Evolutionary conservation across 2,797 vertebrate species (phyloP).

Genomic region (Danio jaintianensis): DNA sequence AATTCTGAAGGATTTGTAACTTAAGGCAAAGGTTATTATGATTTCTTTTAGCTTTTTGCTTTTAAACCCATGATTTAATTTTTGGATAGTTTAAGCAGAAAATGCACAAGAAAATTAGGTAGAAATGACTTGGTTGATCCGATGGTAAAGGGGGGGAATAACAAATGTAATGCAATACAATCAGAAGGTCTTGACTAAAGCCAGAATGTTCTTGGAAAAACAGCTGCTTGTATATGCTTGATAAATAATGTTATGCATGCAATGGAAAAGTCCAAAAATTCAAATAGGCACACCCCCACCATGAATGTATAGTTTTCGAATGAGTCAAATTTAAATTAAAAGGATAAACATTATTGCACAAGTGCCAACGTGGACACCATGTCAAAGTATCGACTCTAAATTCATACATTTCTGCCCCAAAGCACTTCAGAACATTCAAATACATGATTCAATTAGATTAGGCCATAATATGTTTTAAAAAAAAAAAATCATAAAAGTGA

Average conservation of each 20-base stretch:
- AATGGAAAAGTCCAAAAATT: constrained; percentile 57
- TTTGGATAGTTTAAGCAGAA: constrained; percentile 56
- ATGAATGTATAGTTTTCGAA: constrained; percentile 28
- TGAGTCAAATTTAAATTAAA: constrained; percentile 75
- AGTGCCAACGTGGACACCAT: constrained; percentile 77
- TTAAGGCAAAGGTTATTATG: constrained; percentile 51
- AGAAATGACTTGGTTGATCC: constrained; percentile 78
- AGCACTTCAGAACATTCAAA: constrained; percentile 72
- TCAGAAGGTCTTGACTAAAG: constrained; percentile 80
- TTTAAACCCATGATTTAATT: constrained; percentile 67
- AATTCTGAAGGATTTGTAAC: constrained; percentile 9
- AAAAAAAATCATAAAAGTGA: constrained; percentile 54
- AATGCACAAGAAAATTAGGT: constrained; percentile 72
- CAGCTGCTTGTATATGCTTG: constrained; percentile 55
- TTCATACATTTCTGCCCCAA: constrained; percentile 55
- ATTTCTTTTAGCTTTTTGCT: constrained; percentile 42
- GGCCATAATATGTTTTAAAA: constrained; percentile 41
- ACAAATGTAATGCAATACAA: constrained; percentile 73
- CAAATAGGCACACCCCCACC: constrained; percentile 32
- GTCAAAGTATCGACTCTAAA: constrained; percentile 59
- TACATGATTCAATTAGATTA: constrained; percentile 54
- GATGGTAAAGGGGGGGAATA: constrained; percentile 56
- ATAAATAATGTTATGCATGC: constrained; percentile 69
- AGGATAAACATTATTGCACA: constrained; percentile 82
- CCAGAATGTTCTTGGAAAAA: constrained; percentile 72